A percentile compares a stretch with the other conserved stretches of the same genome.
These are phyloP conservation scores for Apocheima hispidaria DNA, from an alignment of 2,888 invertebrate species.

Conservation along the genomic window DNA sequence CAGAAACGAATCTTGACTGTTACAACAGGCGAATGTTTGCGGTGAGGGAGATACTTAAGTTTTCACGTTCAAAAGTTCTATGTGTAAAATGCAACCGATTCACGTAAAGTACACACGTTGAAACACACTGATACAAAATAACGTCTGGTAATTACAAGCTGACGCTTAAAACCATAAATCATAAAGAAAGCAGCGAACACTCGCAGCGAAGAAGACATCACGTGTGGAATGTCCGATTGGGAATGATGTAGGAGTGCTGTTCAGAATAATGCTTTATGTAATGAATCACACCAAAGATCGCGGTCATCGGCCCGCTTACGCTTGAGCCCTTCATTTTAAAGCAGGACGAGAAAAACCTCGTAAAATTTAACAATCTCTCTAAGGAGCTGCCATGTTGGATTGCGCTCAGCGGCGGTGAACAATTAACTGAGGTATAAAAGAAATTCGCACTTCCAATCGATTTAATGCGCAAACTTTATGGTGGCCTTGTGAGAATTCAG, in stretches of 20 bases:
- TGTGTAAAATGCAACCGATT: constrained; percentile 17
- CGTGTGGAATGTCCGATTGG: constrained; percentile 77
- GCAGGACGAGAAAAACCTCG: constrained; percentile 64
- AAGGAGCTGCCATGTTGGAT: constrained; percentile 57
- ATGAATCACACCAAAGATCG: constrained; percentile 71
- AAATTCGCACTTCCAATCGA: constrained; percentile 51
- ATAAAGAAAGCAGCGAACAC: constrained; percentile 73
- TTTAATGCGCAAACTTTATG: constrained; percentile 37
- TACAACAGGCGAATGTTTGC: too few relatives aligned
- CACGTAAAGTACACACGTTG: constrained; percentile 28
- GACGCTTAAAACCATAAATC: constrained; percentile 67
- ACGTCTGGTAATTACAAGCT: constrained; percentile 63
- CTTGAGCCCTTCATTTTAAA: constrained; percentile 61
- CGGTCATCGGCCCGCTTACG: constrained; percentile 75
- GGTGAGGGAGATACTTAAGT: too few relatives aligned
- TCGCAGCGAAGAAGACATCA: constrained; percentile 75
- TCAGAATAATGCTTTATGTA: constrained; percentile 79
- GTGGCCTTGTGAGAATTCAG: not conserved
- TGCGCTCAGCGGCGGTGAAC: constrained; percentile 38
- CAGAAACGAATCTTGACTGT: too few relatives aligned
- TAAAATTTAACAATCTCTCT: constrained; percentile 62
- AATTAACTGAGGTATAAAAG: constrained; percentile 58
- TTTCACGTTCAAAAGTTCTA: constrained; percentile 8
- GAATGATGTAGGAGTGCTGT: constrained; percentile 74
- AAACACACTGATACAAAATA: constrained; percentile 50